A percentile compares a stretch with the other conserved stretches of the same genome.
These are phyloP conservation scores for Cardinalis cardinalis DNA, from an alignment of 2,113 vertebrate species.

Conservation along the genomic window DNA sequence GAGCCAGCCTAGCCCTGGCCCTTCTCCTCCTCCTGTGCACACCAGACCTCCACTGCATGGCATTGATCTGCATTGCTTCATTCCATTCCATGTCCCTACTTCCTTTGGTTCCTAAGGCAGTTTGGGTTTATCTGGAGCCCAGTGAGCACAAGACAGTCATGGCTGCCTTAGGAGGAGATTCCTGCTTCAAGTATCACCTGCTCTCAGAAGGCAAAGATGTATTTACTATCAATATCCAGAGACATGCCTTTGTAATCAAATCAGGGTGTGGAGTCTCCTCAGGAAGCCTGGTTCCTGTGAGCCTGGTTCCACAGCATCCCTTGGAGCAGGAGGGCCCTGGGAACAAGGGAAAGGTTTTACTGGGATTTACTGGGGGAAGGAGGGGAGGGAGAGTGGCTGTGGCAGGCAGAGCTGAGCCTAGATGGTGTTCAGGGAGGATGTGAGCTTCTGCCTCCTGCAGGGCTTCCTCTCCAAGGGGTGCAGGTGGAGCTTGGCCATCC, in stretches of 20 bases:
- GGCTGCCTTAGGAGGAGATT: background rate
- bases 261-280: background rate
- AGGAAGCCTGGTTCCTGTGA: background rate
- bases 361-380: background rate
- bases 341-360: background rate
- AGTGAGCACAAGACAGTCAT: background rate
- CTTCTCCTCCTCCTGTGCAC: background rate
- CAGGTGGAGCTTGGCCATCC: background rate
- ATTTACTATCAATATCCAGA: background rate
- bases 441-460: background rate
- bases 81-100: background rate
- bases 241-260: background rate
- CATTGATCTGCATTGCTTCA: background rate
- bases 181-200: background rate
- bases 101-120: background rate
- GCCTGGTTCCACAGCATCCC: accelerated
- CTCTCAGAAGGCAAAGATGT: background rate
- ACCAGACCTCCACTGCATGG: background rate
- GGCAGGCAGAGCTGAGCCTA: background rate
- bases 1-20: background rate
- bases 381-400: background rate
- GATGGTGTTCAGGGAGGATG: too few relatives aligned
- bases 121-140: background rate
- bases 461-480: background rate
- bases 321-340: background rate